Conservation (phyloP, 1,140 invertebrate genomes). For the Doryteuthis pealeii region DNA sequence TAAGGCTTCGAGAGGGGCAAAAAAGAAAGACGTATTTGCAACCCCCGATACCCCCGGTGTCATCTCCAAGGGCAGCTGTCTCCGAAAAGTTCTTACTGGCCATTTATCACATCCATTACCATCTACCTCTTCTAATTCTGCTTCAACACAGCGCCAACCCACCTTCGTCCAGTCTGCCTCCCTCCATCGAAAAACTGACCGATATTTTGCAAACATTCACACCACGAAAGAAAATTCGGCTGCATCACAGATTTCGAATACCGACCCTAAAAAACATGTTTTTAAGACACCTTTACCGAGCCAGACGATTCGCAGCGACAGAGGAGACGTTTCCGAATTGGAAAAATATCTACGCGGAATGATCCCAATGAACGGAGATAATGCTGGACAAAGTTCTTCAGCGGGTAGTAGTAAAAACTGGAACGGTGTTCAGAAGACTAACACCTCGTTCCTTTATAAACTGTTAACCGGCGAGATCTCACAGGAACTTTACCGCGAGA, state of each 20-base stretch:
- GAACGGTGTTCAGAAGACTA: not conserved
- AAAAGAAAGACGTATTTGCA: constrained; percentile 1
- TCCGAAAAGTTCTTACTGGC: not conserved
- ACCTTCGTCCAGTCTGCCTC: not conserved
- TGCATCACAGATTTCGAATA: not conserved
- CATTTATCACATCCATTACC: not conserved
- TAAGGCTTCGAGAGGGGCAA: not conserved
- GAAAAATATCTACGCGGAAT: constrained; percentile 6
- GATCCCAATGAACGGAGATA: not conserved
- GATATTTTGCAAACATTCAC: not conserved
- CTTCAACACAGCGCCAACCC: not conserved
- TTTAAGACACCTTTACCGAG: not conserved
- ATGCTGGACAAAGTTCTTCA: not conserved
- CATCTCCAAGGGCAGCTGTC: not conserved
- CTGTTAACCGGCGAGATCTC: not conserved
- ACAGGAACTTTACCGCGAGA: not conserved
- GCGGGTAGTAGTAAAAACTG: not conserved
- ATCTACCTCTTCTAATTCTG: not conserved
- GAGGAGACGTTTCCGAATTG: not conserved
- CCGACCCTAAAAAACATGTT: not conserved
- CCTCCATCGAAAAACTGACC: not conserved
- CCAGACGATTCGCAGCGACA: not conserved
- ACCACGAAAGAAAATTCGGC: not conserved
- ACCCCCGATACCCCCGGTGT: not conserved
- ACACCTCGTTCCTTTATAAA: not conserved